These are phyloP conservation scores for Conchocele bisecta DNA, from an alignment of 2,888 invertebrate genomes.

Conservation along the genomic window DNA sequence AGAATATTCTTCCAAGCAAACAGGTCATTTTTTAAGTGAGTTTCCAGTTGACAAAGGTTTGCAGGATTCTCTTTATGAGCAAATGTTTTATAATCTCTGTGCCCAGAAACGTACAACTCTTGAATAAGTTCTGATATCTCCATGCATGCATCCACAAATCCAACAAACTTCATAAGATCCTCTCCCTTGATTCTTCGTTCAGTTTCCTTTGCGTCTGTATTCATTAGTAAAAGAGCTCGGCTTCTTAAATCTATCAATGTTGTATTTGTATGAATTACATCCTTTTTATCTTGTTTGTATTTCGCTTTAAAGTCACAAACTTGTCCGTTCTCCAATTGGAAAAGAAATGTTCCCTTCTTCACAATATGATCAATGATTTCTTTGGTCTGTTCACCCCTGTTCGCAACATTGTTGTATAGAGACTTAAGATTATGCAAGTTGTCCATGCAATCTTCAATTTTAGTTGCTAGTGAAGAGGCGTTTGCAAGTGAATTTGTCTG, in stretches of 20 bases:
- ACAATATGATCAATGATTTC: constrained; percentile 57
- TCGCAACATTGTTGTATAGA: constrained; percentile 62
- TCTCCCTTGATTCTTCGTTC: not conserved
- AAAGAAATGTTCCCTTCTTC: constrained; percentile 44
- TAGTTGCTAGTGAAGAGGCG: constrained; percentile 33
- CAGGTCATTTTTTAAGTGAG: too few relatives aligned
- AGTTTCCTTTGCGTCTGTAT: constrained; percentile 28
- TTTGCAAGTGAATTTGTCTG: constrained; percentile 17
- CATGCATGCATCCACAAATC: constrained; percentile 13
- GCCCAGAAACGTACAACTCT: constrained; percentile 26
- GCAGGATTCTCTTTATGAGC: constrained; percentile 23
- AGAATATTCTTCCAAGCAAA: constrained; percentile 52
- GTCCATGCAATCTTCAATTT: constrained; percentile 52
- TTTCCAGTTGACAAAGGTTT: constrained; percentile 24
- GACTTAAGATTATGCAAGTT: constrained; percentile 59
- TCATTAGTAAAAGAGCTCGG: constrained; percentile 58
- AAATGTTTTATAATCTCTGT: constrained; percentile 12
- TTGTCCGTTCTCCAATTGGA: constrained; percentile 21
- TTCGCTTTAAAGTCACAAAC: constrained; percentile 26
- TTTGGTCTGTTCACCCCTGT: constrained; percentile 61
- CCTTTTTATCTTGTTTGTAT: constrained; percentile 43
- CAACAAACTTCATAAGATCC: constrained; percentile 24
- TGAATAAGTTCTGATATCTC: constrained; percentile 24
- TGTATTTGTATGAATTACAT: constrained; percentile 9
- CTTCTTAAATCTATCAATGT: constrained; percentile 58